These are phyloP conservation scores for Macrophya alboannulata DNA, from an alignment of 2,888 invertebrate species.

Conservation along the genomic window DNA sequence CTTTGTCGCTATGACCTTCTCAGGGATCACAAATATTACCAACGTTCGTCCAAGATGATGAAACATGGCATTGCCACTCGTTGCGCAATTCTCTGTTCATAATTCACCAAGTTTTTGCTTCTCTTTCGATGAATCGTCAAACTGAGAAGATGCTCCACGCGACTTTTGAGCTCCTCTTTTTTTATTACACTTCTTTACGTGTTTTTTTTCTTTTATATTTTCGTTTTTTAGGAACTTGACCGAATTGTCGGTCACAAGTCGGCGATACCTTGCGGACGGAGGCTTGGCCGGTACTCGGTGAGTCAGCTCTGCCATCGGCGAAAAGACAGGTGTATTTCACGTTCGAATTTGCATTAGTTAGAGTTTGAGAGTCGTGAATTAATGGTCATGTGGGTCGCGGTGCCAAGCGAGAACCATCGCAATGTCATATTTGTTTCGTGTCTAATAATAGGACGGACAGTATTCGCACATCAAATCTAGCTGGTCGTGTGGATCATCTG, in stretches of 20 bases:
- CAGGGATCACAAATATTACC: background rate
- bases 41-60: too few relatives aligned
- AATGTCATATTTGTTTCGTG: background rate
- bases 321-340: slow-evolving; percentile 40
- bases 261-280: background rate
- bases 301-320: background rate
- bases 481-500: background rate
- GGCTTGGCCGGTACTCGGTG: slow-evolving; percentile 25
- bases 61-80: background rate
- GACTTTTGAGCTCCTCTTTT: background rate
- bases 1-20: background rate
- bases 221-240: background rate
- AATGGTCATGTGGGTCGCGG: slow-evolving; percentile 21
- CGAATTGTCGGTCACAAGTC: background rate
- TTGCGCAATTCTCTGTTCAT: background rate
- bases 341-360: slow-evolving; percentile 31
- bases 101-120: too few relatives aligned
- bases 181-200: background rate
- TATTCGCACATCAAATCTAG: background rate
- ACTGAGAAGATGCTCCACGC: background rate
- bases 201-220: background rate
- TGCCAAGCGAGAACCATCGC: background rate
- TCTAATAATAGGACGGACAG: background rate
- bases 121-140: too few relatives aligned
- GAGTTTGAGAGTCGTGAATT: background rate